Conservation (phyloP, 2,113 vertebrate species). For the Zosterops hypoxanthus region DNA sequence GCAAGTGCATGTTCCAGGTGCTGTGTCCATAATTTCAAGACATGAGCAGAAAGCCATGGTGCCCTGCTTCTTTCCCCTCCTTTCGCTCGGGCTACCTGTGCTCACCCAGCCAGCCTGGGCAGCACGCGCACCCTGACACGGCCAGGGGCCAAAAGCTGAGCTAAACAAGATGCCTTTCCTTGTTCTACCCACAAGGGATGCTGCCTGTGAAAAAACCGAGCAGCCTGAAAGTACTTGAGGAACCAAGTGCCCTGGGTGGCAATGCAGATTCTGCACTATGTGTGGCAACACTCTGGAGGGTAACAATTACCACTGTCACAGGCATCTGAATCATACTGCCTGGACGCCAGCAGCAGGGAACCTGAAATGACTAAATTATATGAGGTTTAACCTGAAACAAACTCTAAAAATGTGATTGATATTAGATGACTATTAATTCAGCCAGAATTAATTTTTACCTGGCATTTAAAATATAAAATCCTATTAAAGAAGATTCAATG, state of each 20-base stretch:
- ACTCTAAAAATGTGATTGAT: not conserved
- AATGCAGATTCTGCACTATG: no score
- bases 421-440: not conserved
- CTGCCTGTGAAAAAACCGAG: not conserved
- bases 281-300: not conserved
- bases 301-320: not conserved
- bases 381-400: not conserved
- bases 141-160: accelerated
- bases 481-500: not conserved
- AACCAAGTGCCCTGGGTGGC: accelerated
- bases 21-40: not conserved
- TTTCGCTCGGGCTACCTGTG: not conserved
- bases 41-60: not conserved
- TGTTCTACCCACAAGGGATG: not conserved
- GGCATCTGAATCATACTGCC: not conserved
- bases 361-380: not conserved
- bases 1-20: not conserved
- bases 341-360: not conserved
- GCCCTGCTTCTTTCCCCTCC: not conserved
- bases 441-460: not conserved
- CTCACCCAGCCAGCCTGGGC: not conserved
- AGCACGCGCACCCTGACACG: not conserved
- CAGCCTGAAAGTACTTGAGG: accelerated
- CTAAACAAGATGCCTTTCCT: not conserved
- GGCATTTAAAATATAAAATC: not conserved